phyloP scores from a whole-genome alignment of 2,797 vertebrate species.

The Sebastes itinus region DNA sequence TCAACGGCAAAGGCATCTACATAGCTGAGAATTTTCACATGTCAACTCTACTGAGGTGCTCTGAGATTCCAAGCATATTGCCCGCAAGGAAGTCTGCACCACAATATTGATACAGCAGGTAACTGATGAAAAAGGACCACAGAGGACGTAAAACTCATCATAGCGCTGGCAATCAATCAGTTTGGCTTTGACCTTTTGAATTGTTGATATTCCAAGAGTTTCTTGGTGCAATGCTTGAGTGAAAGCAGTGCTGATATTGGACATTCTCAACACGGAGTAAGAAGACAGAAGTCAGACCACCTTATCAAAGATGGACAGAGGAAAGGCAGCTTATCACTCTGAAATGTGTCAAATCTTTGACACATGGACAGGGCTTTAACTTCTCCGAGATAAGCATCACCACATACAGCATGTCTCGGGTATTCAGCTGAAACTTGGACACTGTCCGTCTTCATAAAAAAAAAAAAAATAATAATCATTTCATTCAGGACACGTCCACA shows the following conservation, averaged over 20 bases:
- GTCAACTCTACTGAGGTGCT: constrained; percentile 68
- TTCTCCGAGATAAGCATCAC: constrained; percentile 33
- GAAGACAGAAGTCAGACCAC: neutral
- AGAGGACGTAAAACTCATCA: constrained; percentile 17
- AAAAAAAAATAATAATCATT: neutral
- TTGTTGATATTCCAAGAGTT: neutral
- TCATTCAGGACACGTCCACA: neutral
- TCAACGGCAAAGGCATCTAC: constrained; percentile 52
- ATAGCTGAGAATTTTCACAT: constrained; percentile 78
- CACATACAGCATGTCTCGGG: neutral
- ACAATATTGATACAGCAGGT: constrained; percentile 59
- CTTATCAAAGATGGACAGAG: constrained; percentile 29
- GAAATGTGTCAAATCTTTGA: constrained; percentile 26
- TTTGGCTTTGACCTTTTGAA: neutral
- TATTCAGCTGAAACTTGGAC: constrained; percentile 27
- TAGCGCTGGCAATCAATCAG: constrained; percentile 5
- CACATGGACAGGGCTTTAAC: neutral
- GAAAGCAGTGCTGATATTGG: neutral
- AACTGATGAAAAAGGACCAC: constrained; percentile 34
- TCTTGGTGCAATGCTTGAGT: neutral
- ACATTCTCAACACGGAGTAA: neutral
- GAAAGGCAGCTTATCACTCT: neutral
- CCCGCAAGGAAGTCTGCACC: constrained; percentile 44
- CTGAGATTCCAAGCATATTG: constrained; percentile 72
- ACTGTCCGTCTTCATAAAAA: neutral